phyloP scores from a whole-genome alignment of 2,113 vertebrate genomes.

The Oryzias melastigma region DNA sequence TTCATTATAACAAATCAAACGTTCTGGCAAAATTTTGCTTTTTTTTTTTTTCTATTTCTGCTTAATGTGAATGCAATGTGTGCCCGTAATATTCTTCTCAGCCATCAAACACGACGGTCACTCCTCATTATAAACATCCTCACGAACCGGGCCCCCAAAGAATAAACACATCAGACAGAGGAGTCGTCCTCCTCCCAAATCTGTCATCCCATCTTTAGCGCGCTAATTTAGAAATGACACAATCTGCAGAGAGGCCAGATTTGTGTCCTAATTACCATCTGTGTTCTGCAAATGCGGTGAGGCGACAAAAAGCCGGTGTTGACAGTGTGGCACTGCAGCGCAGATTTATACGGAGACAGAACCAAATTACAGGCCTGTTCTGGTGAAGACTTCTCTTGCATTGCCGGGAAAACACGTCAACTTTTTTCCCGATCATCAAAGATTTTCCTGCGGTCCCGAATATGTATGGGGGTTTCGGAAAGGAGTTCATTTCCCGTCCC shows the following conservation, averaged over 20 bases:
- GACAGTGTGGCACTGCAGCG: constrained; percentile 3
- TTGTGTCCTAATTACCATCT: constrained; percentile 25
- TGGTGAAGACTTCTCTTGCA: no score
- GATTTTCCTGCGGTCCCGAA: constrained; percentile 6
- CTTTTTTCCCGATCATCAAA: constrained; percentile 23
- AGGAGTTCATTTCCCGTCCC: constrained; percentile 61
- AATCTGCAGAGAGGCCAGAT: constrained; percentile 31
- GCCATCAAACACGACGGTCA: constrained; percentile 39
- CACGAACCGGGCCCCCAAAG: constrained; percentile 26
- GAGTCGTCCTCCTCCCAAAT: constrained; percentile 17
- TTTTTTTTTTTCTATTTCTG: constrained; percentile 47
- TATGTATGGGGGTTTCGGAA: constrained; percentile 24
- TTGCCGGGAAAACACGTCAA: not conserved
- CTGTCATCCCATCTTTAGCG: constrained; percentile 19
- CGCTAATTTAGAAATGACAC: constrained; percentile 38
- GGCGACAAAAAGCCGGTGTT: constrained; percentile 22
- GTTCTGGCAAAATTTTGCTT: constrained; percentile 25
- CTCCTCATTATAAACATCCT: constrained; percentile 19
- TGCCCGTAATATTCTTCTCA: constrained; percentile 26
- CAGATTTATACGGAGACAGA: constrained; percentile 56
- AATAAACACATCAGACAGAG: constrained; percentile 27
- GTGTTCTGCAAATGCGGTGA: constrained; percentile 32
- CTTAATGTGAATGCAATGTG: constrained; percentile 22
- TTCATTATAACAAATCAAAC: constrained; percentile 64
- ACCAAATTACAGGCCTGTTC: constrained; percentile 18